Evolutionary conservation across 2,888 invertebrate species (phyloP), one percentile per base, ranked within the genome.

Genomic region (Lymantria monacha): DNA sequence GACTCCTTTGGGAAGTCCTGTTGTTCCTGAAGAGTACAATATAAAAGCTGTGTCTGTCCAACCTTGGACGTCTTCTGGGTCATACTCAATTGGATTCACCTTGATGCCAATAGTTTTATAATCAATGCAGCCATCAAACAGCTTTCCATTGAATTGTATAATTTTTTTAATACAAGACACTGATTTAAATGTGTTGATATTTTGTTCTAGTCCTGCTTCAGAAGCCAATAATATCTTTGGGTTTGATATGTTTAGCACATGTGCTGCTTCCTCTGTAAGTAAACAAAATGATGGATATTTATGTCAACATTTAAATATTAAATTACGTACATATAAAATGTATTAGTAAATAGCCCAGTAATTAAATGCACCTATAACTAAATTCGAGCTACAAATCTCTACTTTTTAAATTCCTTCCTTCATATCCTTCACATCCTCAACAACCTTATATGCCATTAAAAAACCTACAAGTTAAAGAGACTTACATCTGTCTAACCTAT

Each of bases 1-100:
- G 0, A 96, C 96, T 14, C 96, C 96, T 81, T 96, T 96, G 0
- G 96, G 96, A 44, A 95, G 83, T 0, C 96, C 96, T 0, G 96
- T 96, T 0, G 97, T 96, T 0, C 97, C 92, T 48, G 93, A 93
- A 0, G 93, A 93, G 70, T 93, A 93, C 7, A 93, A 87, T 42
- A 93, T 79, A 54, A 92, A 79, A 0, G 69, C 73, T 0, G 65
- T 61, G 44, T 81, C 80, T 0, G 68, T 56, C 61, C 69, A 66
- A 9, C 79, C 79, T 8, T 74, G 66, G 5, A 78, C 75, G 0
- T 70, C 69, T 30, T 51, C 64, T 0, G 72, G 65, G 42, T 74
- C 73, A 33, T 66, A 81, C 10, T 58, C 53, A 8, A 48, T 14
- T 12, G 66, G 63, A 42, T 78, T 59, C 1, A 61, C 55, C 0